Evolutionary conservation across 2,113 vertebrate species (phyloP).

Genomic region (human): GRCh38 chr11:46482001-46482500

Average conservation of each 20-base stretch:
- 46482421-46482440: conserved; percentile 4
- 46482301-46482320: background rate
- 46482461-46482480: background rate
- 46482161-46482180: background rate
- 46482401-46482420: background rate
- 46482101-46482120: no score
- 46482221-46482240: background rate
- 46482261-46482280: conserved; percentile 32
- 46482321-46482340: background rate
- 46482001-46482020: background rate
- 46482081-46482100: no score
- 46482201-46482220: conserved; percentile 7
- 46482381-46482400: conserved; percentile 5
- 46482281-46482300: background rate
- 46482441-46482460: conserved; percentile 2
- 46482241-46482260: background rate
- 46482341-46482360: background rate
- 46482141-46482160: no score
- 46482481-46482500: background rate
- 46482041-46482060: no score
- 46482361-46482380: background rate
- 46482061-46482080: no score
- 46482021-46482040: no score
- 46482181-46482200: background rate
- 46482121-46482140: no score